phyloP scores from a whole-genome alignment of 1,140 invertebrate species.

The Neodiprion lecontei region DNA sequence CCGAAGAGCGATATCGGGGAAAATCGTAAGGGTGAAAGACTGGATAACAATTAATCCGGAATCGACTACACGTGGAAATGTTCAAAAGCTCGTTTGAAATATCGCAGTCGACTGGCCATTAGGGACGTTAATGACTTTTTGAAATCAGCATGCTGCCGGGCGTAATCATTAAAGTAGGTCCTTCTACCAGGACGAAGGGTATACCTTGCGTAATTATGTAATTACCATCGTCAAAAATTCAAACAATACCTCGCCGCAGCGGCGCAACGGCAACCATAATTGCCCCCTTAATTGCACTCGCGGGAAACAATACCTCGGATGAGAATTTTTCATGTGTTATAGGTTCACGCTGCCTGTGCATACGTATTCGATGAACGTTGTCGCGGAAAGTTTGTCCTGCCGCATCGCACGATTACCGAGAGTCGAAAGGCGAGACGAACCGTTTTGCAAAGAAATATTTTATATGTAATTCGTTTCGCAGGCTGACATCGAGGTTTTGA shows the following conservation, averaged over 20 bases:
- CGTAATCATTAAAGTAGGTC: not conserved
- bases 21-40: constrained; percentile 2
- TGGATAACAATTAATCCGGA: constrained; percentile 37
- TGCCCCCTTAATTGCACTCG: too few relatives aligned
- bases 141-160: not conserved
- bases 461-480: not conserved
- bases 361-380: not conserved
- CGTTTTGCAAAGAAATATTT: too few relatives aligned
- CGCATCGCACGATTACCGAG: too few relatives aligned
- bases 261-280: too few relatives aligned
- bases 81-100: constrained; percentile 14
- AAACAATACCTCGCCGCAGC: not conserved
- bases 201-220: constrained; percentile 10
- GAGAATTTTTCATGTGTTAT: too few relatives aligned
- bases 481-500: not conserved
- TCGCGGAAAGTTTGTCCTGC: too few relatives aligned
- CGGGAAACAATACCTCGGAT: too few relatives aligned
- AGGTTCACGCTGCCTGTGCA: too few relatives aligned
- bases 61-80: not conserved
- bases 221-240: constrained; percentile 19
- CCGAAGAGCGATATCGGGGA: not conserved
- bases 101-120: not conserved
- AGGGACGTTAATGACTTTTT: constrained; percentile 11
- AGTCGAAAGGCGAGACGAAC: too few relatives aligned
- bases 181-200: not conserved